Percentiles rank a stretch among this genome's conserved stretches.
phyloP scores from a whole-genome alignment of 2,797 vertebrate genomes.

The Melanogrammus aeglefinus region DNA sequence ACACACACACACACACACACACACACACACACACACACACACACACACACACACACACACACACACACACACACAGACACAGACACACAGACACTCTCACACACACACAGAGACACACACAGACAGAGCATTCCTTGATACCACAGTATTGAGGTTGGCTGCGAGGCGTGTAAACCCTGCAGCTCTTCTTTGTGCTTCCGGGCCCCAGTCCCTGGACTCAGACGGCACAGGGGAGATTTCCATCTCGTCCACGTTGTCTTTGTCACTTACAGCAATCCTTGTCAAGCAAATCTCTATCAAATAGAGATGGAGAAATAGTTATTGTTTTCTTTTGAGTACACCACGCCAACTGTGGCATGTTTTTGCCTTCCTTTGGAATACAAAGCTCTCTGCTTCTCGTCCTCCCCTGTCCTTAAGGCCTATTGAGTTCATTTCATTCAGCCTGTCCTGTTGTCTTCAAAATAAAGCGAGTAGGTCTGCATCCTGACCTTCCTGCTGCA shows the following conservation, averaged over 20 bases:
- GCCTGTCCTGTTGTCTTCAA: slow-evolving; percentile 60
- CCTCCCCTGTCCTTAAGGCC: slow-evolving; percentile 49
- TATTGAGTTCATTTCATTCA: slow-evolving; percentile 58
- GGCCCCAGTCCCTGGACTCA: too few species aligned
- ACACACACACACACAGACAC: too few species aligned
- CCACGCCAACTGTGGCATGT: slow-evolving; percentile 19
- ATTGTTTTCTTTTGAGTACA: slow-evolving; percentile 12
- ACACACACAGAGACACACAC: too few species aligned
- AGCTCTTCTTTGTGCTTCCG: too few species aligned
- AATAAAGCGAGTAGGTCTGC: slow-evolving; percentile 62
- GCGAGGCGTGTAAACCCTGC: too few species aligned
- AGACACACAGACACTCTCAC: too few species aligned
- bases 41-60: too few species aligned
- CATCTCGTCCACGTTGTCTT: background rate
- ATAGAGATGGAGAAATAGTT: background rate
- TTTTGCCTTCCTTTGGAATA: slow-evolving; percentile 55
- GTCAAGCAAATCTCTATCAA: slow-evolving; percentile 7
- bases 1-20: too few species aligned
- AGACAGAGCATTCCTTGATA: too few species aligned
- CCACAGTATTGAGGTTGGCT: too few species aligned
- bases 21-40: too few species aligned
- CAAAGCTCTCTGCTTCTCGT: slow-evolving; percentile 53
- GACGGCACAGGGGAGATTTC: too few species aligned
- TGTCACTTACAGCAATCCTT: background rate
- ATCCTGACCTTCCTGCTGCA: slow-evolving; percentile 68